Base-by-base conservation (phyloP, 2,113 vertebrate genomes). In the Oenanthe melanoleuca region DNA sequence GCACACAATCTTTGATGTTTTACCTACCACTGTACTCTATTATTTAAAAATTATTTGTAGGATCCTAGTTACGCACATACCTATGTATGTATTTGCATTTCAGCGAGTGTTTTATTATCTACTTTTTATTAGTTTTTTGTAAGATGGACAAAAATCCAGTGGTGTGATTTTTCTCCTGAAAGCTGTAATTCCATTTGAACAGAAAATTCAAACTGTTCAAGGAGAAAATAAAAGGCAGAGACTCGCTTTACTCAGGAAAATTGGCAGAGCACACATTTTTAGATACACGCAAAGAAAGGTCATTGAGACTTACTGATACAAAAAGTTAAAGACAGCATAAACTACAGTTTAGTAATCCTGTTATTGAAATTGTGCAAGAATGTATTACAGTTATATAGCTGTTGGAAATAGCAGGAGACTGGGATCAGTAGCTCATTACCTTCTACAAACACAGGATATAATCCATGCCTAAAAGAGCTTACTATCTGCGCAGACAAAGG, bases 391-490 rank as follows among this genome's bases (percentile, higher is more conserved):
- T 55, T 50, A 59, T 66, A 59, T 49, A 74, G 81, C 56, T 50
- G 25, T 14, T 70, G 38, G 72, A 66, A 92, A 73, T 12, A 88
- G 82, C 64, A 83, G 63, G 24, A 77, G 82, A 38, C 75, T 73
- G 67, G 42, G 88, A 95, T 90, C 72, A 83, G 88, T 92, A 90
- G 86, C 60, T 92, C 64, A 55, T 86, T 92, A 90, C 79, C 38
- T 89, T 44, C 56, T 56, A 74, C 71, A 94, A 93, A 88, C 86
- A 94, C 75, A 88, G 94, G 72, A 90, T 88, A 56, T 84, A 93
- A 90, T 90, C 88, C 91, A 64, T 86, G 92, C 44, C 67, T 94
- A 81, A 74, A 47, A 93, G 75, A 74, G 80, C 5, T 95, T 90
- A 90, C 86, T 88, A 67, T 80, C 82, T 92, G 60, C 1, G 0